phyloP scores from a whole-genome alignment of 2,797 vertebrate species.

The Catharus ustulatus region DNA sequence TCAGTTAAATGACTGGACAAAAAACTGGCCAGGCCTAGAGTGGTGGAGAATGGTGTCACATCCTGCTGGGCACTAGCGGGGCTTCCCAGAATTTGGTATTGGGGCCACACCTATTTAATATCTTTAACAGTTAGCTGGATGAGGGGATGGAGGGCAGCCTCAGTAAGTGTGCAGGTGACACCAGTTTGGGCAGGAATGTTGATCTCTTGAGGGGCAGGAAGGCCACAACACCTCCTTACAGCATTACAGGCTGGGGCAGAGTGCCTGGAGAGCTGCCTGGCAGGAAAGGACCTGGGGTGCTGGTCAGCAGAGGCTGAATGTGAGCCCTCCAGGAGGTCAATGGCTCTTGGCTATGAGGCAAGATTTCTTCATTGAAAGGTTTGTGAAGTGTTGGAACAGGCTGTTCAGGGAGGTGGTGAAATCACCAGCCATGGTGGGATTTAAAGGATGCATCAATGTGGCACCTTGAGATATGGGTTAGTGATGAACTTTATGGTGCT shows the following conservation, averaged over 20 bases:
- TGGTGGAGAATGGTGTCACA: not conserved
- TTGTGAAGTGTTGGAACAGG: not conserved
- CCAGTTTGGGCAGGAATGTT: not conserved
- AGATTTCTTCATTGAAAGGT: not conserved
- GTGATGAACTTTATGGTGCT: not conserved
- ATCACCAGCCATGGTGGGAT: not conserved
- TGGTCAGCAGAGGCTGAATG: rapidly evolving
- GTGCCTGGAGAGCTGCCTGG: not conserved
- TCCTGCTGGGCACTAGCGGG: not conserved
- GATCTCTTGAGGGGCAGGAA: not conserved
- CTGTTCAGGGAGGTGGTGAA: not conserved
- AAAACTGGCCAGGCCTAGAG: not conserved
- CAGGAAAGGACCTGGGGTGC: not conserved
- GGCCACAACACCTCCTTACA: not conserved
- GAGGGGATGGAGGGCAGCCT: not conserved
- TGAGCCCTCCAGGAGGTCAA: not conserved
- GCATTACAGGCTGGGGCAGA: not conserved
- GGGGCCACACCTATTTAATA: not conserved
- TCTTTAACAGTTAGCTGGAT: not conserved
- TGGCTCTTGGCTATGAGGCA: not conserved
- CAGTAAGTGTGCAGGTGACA: not conserved
- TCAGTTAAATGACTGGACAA: not conserved
- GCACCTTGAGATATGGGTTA: not conserved
- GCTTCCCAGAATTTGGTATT: not conserved
- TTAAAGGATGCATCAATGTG: not conserved